A percentile compares a stretch with the other conserved stretches of the same genome.
phyloP scores from a whole-genome alignment of 2,888 invertebrate genomes.

The Lymantria dispar region DNA sequence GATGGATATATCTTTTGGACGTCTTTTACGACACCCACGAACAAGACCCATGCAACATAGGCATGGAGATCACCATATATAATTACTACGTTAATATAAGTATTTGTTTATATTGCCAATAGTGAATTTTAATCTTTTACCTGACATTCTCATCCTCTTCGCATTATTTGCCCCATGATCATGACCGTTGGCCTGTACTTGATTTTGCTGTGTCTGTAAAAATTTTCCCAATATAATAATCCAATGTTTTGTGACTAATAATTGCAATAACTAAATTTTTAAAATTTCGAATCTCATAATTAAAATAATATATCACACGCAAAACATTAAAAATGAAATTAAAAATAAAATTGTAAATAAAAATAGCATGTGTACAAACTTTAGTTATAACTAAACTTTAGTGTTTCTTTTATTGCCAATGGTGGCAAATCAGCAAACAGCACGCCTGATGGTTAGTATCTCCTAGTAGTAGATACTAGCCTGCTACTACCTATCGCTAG shows the following conservation, averaged over 20 bases:
- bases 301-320: not conserved
- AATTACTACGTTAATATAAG: too few relatives aligned
- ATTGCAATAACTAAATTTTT: not conserved
- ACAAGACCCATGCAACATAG: too few relatives aligned
- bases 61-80: too few relatives aligned
- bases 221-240: conserved; percentile 2
- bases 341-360: not conserved
- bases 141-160: conserved; percentile 80
- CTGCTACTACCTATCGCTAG: too few relatives aligned
- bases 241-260: not conserved
- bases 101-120: not conserved
- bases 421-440: too few relatives aligned
- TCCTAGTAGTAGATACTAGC: too few relatives aligned
- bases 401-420: too few relatives aligned
- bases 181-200: conserved; percentile 76
- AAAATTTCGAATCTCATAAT: not conserved
- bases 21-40: too few relatives aligned
- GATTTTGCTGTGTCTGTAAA: conserved; percentile 76
- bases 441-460: too few relatives aligned
- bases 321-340: not conserved
- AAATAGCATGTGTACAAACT: not conserved
- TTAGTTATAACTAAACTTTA: too few relatives aligned
- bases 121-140: conserved; percentile 34
- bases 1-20: too few relatives aligned
- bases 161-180: conserved; percentile 80